These are phyloP conservation scores for Coranthus polyacanthus DNA, from an alignment of 2,797 vertebrate species.

Conservation along the genomic window DNA sequence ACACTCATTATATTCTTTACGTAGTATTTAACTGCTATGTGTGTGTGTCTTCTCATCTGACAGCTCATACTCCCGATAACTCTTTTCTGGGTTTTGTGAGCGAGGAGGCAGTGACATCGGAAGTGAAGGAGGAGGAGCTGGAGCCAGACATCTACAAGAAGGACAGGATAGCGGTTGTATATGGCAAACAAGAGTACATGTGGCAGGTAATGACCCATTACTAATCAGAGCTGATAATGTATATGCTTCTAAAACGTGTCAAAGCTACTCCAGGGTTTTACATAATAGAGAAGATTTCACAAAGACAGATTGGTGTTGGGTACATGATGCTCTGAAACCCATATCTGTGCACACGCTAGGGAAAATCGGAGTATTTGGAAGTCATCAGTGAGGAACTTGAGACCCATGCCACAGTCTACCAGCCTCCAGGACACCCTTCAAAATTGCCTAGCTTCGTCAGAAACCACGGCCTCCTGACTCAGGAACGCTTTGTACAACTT, in stretches of 20 bases:
- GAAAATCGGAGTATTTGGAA: conserved; percentile 77
- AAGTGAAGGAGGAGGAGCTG: conserved; percentile 40
- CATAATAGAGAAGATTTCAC: no score
- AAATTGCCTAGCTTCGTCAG: conserved; percentile 71
- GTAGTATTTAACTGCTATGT: no score
- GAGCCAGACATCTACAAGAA: conserved; percentile 54
- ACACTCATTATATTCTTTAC: no score
- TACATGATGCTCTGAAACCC: not conserved
- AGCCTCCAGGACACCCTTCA: conserved; percentile 59
- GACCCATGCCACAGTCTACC: conserved; percentile 81
- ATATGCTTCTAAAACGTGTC: no score
- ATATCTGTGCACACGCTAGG: conserved; percentile 49
- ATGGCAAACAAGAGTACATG: conserved; percentile 85
- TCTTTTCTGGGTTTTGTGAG: conserved; percentile 84
- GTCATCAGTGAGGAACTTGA: conserved; percentile 75
- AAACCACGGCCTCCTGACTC: conserved; percentile 82
- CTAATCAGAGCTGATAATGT: not conserved
- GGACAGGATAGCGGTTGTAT: conserved; percentile 77
- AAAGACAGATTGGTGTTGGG: not conserved
- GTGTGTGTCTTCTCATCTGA: not conserved
- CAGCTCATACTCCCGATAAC: conserved; percentile 84
- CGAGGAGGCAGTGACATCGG: conserved; percentile 59
- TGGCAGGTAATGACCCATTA: conserved; percentile 73
- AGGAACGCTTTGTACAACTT: conserved; percentile 75
- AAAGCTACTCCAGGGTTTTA: no score